Conservation (phyloP, 2,113 vertebrate species). For the Poeciliopsis prolifica region DNA sequence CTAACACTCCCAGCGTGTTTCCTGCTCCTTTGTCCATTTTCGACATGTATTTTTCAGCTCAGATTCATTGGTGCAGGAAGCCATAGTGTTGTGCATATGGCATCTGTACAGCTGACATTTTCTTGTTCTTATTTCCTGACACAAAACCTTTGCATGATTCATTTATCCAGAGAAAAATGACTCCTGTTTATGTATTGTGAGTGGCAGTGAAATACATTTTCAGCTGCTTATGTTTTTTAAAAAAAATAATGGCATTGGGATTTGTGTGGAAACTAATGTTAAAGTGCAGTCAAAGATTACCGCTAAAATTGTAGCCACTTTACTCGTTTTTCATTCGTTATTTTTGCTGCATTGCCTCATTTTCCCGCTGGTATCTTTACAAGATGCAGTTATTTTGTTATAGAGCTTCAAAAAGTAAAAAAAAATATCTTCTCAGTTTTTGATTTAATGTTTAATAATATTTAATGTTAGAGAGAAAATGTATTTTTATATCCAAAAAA, state of each 20-base stretch:
- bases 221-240: not conserved
- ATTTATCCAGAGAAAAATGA: not conserved
- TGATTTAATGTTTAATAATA: too few species aligned
- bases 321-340: not conserved
- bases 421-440: not conserved
- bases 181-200: not conserved
- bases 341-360: not conserved
- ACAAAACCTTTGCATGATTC: not conserved
- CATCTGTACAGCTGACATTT: not conserved
- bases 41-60: not conserved
- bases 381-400: not conserved
- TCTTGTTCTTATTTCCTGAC: not conserved
- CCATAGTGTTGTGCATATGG: not conserved
- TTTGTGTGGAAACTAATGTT: too few species aligned
- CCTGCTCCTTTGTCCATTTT: not conserved
- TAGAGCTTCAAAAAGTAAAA: not conserved
- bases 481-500: too few species aligned
- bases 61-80: not conserved
- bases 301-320: not conserved
- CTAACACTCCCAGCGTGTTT: not conserved
- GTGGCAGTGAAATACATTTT: not conserved
- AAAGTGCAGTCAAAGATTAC: not conserved
- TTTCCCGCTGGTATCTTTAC: too few species aligned
- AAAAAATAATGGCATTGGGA: not conserved
- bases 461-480: too few species aligned